These are phyloP conservation scores for Cephalophus harveyi DNA, from an alignment of 2,113 vertebrate species.

Conservation along the genomic window DNA sequence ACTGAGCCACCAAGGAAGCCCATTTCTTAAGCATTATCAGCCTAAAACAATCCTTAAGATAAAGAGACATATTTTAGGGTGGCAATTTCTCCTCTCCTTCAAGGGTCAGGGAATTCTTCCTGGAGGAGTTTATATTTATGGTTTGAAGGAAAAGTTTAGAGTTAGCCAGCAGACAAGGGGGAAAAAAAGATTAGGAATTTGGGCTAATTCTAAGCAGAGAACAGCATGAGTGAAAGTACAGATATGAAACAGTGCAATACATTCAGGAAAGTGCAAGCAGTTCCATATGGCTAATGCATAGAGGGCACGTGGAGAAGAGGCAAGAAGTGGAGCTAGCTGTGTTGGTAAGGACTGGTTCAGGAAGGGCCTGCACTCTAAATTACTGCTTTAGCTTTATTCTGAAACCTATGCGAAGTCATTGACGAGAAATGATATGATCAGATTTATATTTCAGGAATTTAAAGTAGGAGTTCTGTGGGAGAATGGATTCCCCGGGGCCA, in stretches of 20 bases:
- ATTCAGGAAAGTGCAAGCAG: neutral
- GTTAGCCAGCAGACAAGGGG: neutral
- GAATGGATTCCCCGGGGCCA: neutral
- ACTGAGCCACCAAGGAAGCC: neutral
- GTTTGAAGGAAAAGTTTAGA: constrained; percentile 24
- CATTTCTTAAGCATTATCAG: neutral
- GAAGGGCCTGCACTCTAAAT: neutral
- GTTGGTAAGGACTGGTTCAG: neutral
- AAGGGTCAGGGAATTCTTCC: neutral
- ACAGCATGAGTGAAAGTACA: neutral
- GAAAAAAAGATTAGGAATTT: neutral
- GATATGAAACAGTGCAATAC: neutral
- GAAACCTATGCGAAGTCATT: neutral
- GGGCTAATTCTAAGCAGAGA: neutral
- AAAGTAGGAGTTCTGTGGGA: neutral
- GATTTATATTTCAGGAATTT: constrained; percentile 22
- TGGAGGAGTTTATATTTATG: neutral
- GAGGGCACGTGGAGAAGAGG: neutral
- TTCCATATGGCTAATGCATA: neutral
- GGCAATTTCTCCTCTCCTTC: neutral
- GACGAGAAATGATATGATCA: neutral
- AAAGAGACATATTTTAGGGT: neutral
- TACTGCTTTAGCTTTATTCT: neutral
- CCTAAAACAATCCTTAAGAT: neutral
- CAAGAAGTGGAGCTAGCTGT: neutral